Percentiles rank a stretch among this genome's conserved stretches.
These are phyloP conservation scores for Malurus leucopterus DNA, from an alignment of 2,797 vertebrate species.

Conservation along the genomic window DNA sequence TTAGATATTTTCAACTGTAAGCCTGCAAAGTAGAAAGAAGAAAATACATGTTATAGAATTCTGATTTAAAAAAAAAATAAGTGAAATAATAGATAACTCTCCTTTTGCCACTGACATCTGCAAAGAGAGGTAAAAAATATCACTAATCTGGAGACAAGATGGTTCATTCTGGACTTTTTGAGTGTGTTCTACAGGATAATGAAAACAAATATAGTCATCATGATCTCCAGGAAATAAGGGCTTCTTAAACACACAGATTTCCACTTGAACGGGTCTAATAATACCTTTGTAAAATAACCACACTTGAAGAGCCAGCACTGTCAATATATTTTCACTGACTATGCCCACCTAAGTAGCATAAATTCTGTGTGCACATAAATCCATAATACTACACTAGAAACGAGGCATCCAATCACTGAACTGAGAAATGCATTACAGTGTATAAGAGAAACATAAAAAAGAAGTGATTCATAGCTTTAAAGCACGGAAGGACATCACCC, in stretches of 20 bases:
- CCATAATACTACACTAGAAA: neutral
- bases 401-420: neutral
- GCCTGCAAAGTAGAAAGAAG: slow-evolving; percentile 73
- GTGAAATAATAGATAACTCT: neutral
- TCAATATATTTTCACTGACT: neutral
- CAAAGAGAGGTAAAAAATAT: neutral
- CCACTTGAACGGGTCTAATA: neutral
- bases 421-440: neutral
- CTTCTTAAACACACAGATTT: neutral
- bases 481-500: neutral
- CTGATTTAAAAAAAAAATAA: neutral
- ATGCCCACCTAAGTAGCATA: neutral
- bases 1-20: slow-evolving; percentile 89
- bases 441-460: neutral
- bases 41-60: neutral
- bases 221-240: neutral
- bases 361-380: neutral
- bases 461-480: neutral
- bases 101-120: neutral
- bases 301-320: neutral
- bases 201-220: neutral
- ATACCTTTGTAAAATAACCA: neutral
- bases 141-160: neutral
- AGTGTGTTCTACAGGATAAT: neutral
- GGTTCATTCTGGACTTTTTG: neutral